Evolutionary conservation across 2,888 invertebrate genomes (phyloP).

Genomic region (Lepidocyrtinus sp.): DNA sequence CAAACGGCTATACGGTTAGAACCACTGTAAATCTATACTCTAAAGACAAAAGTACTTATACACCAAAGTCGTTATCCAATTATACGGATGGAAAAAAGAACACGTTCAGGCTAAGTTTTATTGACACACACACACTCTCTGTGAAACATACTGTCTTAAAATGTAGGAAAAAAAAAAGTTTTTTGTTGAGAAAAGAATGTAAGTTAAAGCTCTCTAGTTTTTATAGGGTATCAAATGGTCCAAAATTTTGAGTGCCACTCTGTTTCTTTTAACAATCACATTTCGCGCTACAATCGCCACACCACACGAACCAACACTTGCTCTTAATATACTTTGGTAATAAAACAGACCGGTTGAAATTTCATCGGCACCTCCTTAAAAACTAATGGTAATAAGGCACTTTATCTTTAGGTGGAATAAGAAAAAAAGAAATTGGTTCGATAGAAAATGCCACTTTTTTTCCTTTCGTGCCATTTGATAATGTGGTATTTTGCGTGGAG

Average conservation of each 20-base stretch:
- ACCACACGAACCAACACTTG: background rate
- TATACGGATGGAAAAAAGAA: conserved; percentile 16
- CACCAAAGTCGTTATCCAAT: conserved; percentile 16
- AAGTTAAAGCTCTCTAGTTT: background rate
- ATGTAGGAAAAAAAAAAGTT: background rate
- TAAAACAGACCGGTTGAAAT: conserved; percentile 17
- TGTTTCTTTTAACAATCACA: conserved; percentile 29
- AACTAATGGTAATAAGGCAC: conserved; percentile 20
- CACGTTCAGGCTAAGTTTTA: conserved; percentile 14
- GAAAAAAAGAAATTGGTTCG: background rate
- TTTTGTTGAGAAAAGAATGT: background rate
- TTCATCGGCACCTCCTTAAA: conserved; percentile 18
- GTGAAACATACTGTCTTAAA: background rate
- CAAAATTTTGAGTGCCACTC: conserved; percentile 42
- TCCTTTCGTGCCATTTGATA: background rate
- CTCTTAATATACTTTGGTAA: conserved; percentile 9
- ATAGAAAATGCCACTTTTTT: background rate
- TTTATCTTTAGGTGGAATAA: background rate
- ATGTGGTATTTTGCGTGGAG: background rate
- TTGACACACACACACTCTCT: conserved; percentile 5
- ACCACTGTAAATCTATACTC: too few relatives aligned
- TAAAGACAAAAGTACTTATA: background rate
- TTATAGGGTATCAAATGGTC: conserved; percentile 37
- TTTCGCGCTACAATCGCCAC: too few relatives aligned
- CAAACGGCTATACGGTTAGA: background rate